Conservation (phyloP, 1,140 invertebrate species). For the Pantala flavescens region DNA sequence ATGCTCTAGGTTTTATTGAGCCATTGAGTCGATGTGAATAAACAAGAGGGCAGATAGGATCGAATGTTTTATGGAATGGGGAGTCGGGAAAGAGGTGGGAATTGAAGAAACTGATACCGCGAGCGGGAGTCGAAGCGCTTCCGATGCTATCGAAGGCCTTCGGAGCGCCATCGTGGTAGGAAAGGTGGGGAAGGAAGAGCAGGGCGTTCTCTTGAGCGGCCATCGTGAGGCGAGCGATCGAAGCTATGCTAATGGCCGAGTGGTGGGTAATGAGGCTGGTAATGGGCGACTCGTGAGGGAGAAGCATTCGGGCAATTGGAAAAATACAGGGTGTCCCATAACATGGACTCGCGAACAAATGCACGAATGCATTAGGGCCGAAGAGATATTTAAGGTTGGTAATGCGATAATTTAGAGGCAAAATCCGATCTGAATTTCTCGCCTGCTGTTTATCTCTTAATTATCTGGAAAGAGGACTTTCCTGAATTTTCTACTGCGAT, state of each 20-base stretch:
- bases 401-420: no score
- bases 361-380: no score
- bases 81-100: not conserved
- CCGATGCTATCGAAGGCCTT: no score
- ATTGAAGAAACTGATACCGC: not conserved
- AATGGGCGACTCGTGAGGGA: not conserved
- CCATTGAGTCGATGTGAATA: conserved; percentile 1
- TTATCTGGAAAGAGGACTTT: no score
- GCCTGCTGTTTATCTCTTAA: no score
- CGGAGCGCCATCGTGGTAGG: not conserved
- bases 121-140: not conserved
- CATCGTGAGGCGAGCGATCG: not conserved
- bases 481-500: no score
- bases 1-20: conserved; percentile 2
- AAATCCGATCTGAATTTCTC: no score
- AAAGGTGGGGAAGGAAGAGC: not conserved
- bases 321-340: no score
- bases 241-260: not conserved
- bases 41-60: not conserved
- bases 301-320: no score
- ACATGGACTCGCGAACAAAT: no score
- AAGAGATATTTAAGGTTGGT: no score
- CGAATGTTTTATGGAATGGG: conserved; percentile 5
- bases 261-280: not conserved
- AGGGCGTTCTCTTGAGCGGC: not conserved